Base-by-base conservation (phyloP, 2,797 vertebrate species). In the Oceanodroma leucorhoa region DNA sequence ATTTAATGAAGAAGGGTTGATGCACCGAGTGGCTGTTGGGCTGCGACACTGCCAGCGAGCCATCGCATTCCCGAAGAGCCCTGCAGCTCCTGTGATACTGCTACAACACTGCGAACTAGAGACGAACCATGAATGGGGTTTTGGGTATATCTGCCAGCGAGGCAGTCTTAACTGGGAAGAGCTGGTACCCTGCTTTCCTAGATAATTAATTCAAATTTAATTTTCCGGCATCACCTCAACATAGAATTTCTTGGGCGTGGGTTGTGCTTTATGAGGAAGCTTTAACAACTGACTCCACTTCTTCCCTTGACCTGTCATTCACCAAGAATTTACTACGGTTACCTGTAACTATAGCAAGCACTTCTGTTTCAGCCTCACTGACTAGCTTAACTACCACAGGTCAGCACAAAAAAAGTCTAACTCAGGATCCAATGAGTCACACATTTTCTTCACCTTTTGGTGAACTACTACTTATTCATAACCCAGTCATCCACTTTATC, bases 391-490 rank as follows among this genome's bases (percentile, higher is more conserved):
- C 93, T 76, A 90, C 45, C 69, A 76, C 66, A 80, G 71, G 78
- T 87, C 89, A 92, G 92, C 83, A 85, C 57, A 83, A 87, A 95
- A 91, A 91, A 79, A 27, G 53, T 84, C 69, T 82, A 90, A 77
- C 62, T 89, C 75, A 11, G 53, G 67, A 95, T 71, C 36, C 84
- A 94, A 10, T 60, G 77, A 94, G 78, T 95, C 91, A 94, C 54
- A 43, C 5, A 18, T 82, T 95, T 95, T 91, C 87, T 90, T 96
- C 94, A 95, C 84, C 93, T 94, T 95, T 83, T 87, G 41, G 50
- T 96, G 97, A 97, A 94, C 96, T 96, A 89, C 80, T 90, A 69
- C 87, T 94, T 95, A 95, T 58, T 95, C 71, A 79, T 94, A 91
- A 93, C 91, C 65, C 88, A 92, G 82, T 93, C 93, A 95, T 46